Percentiles rank a stretch among this genome's conserved stretches.
Evolutionary conservation across 2,888 invertebrate species (phyloP).

Genomic region (Hymenopus coronatus): DNA sequence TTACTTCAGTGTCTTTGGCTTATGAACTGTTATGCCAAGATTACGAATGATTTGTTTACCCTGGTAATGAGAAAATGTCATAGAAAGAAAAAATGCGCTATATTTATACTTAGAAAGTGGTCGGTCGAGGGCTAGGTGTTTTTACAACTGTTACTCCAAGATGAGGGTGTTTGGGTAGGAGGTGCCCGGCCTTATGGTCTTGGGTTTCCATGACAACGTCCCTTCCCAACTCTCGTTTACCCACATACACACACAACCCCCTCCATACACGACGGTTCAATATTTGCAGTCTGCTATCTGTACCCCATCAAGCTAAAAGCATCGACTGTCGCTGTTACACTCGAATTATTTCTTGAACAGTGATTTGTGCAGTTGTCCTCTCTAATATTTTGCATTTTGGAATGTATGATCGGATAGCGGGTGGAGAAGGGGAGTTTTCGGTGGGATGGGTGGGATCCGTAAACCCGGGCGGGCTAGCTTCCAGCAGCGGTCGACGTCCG

Average conservation of each 20-base stretch:
- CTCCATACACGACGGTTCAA: not conserved
- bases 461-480: slow-evolving; percentile 13
- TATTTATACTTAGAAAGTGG: not conserved
- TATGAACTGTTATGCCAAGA: not conserved
- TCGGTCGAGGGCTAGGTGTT: not conserved
- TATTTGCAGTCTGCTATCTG: not conserved
- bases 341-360: not conserved
- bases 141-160: slow-evolving; percentile 1
- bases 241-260: not conserved
- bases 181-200: not conserved
- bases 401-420: not conserved
- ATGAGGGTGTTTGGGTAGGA: slow-evolving; percentile 1
- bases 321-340: not conserved
- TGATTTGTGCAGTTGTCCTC: not conserved
- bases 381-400: not conserved
- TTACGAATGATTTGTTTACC: too few relatives aligned
- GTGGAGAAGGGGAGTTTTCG: not conserved
- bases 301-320: not conserved
- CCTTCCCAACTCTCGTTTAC: not conserved
- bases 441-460: not conserved
- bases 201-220: slow-evolving; percentile 21
- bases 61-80: too few relatives aligned
- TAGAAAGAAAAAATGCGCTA: too few relatives aligned
- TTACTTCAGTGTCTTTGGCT: not conserved
- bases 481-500: slow-evolving; percentile 6